phyloP scores from a whole-genome alignment of 2,797 vertebrate species.

The Semaprochilodus insignis region DNA sequence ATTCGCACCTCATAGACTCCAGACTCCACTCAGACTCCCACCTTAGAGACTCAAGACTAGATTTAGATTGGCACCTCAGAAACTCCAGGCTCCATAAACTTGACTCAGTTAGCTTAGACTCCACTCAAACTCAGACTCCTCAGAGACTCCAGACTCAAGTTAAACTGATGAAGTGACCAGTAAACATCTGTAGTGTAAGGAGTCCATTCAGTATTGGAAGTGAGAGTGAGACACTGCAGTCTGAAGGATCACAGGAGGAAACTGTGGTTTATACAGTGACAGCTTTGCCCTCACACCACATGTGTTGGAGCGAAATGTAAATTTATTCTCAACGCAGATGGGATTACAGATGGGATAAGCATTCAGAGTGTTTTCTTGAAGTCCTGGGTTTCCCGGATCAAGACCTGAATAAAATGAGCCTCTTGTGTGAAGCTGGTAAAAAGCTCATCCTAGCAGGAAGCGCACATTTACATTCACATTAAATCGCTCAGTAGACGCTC shows the following conservation, averaged over 20 bases:
- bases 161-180: too few species aligned
- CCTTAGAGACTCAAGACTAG: too few species aligned
- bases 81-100: too few species aligned
- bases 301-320: background rate
- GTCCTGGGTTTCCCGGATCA: background rate
- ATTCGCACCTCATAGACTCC: too few species aligned
- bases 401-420: background rate
- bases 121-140: too few species aligned
- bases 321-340: background rate
- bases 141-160: too few species aligned
- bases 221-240: background rate
- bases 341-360: conserved; percentile 10
- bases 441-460: background rate
- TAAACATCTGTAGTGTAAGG: too few species aligned
- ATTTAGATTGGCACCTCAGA: too few species aligned
- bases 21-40: too few species aligned
- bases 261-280: background rate
- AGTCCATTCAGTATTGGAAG: too few species aligned
- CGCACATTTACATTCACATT: conserved; percentile 10
- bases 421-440: background rate
- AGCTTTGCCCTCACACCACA: background rate
- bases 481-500: background rate
- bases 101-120: too few species aligned
- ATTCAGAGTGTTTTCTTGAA: background rate
- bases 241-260: background rate